Base-by-base conservation (phyloP, 2,797 vertebrate species). In the Sphenopsis melanotis region DNA sequence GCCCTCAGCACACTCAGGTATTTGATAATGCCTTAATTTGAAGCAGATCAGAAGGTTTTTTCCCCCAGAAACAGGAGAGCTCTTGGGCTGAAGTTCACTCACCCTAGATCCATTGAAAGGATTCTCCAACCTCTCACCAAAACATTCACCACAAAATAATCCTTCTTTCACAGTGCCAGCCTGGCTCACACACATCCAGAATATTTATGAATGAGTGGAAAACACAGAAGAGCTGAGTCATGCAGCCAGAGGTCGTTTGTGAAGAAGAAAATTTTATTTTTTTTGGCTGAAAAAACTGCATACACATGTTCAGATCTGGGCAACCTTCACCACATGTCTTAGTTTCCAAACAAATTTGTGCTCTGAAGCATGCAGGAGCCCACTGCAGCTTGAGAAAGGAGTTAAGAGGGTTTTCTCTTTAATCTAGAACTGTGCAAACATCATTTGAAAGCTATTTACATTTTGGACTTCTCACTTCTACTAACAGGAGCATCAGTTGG, bases 191-290 rank as follows among this genome's bases (percentile, higher is more conserved):
- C 19, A 3, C 46, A 13, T 11, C 7, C 52, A 39, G 36, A 20
- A 18, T 34, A 37, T 65, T 89, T 50, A 15, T 32, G 53, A 91
- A 83, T 19, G 70, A 74, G 21, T 1, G 71, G 24, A n/a, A 91
- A 53, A 14, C 21, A 49, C 19, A 37, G 39, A 15, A 30, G 65
- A 93, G 74, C 65, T 2, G n/a, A 96, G 81, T 76, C 55, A 83
- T 8, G 24, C 78, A 42, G 53, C 76, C 27, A 47, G 47, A 59
- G 37, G 15, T 82, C 30, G 7, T 74, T 95, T 83, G 84, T 94
- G 96, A 90, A 96, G 96, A 97, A 96, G 65, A 87, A 84, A 87
- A 79, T 49, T 97, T 95, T 96, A 95, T 96, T 97, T 81, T 70
- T 87, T 89, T 29, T 53, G 50, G 41, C 64, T 83, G 92, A 89